Percentiles rank a stretch among this genome's conserved stretches.
Conservation (phyloP, 2,113 vertebrate genomes). For the Daubentonia madagascariensis region DNA sequence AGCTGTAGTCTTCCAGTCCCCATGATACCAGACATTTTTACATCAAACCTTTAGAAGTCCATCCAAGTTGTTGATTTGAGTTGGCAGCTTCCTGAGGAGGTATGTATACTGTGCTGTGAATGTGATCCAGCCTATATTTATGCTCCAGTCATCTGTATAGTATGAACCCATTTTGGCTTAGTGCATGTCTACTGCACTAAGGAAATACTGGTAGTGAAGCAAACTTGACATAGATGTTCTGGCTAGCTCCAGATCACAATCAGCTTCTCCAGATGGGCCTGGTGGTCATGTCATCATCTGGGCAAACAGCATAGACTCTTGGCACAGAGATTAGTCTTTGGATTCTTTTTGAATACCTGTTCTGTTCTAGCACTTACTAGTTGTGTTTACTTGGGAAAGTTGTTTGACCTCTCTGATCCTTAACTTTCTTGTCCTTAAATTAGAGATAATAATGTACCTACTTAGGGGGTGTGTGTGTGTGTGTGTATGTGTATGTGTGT, state of each 20-base stretch:
- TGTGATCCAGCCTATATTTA: neutral
- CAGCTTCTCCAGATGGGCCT: neutral
- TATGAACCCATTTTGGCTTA: neutral
- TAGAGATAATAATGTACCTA: neutral
- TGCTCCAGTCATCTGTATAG: neutral
- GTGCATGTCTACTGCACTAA: neutral
- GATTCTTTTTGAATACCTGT: neutral
- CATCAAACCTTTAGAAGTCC: neutral
- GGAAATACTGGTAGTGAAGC: neutral
- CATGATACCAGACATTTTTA: neutral
- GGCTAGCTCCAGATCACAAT: neutral
- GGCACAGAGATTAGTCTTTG: neutral
- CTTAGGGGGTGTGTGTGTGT: neutral
- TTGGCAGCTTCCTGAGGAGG: neutral
- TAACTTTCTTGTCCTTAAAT: neutral
- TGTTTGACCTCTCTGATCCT: neutral
- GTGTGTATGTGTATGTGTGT: neutral
- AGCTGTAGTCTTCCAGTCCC: neutral
- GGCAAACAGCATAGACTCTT: neutral
- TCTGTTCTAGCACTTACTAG: neutral
- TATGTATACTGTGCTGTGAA: neutral
- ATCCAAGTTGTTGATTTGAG: neutral
- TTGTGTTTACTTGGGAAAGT: neutral
- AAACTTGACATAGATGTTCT: neutral
- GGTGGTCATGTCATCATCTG: neutral